Conservation (phyloP, 2,888 invertebrate genomes). For the Osmoderma eremita region DNA sequence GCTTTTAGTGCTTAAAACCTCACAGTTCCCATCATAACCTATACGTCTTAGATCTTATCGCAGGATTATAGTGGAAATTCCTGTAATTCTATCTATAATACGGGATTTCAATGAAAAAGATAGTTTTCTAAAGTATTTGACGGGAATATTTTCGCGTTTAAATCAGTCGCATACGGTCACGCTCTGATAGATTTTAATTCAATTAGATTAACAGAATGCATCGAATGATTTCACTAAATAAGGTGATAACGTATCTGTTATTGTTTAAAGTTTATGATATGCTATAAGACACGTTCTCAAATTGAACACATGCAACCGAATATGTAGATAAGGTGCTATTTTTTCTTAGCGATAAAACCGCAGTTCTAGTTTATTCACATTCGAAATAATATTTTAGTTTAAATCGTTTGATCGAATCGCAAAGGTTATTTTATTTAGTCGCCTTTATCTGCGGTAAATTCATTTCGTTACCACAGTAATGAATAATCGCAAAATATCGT, state of each 20-base stretch:
- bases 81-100: background rate
- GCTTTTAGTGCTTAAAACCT: background rate
- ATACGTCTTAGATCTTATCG: background rate
- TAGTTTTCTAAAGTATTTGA: no score
- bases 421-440: background rate
- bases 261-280: conserved; percentile 7
- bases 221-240: background rate
- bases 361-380: background rate
- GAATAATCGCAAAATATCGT: background rate
- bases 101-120: background rate
- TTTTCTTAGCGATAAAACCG: conserved; percentile 14
- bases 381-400: background rate
- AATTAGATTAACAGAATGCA: conserved; percentile 28
- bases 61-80: background rate
- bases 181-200: conserved; percentile 27
- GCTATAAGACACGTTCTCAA: background rate
- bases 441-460: background rate
- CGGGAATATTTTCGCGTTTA: background rate
- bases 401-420: background rate
- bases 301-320: conserved; percentile 1
- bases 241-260: conserved; percentile 5
- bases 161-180: background rate
- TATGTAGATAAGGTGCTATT: conserved; percentile 10
- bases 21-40: background rate
- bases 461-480: background rate